Conservation (phyloP, 2,797 vertebrate genomes). For the Rhinogobio ventralis region DNA sequence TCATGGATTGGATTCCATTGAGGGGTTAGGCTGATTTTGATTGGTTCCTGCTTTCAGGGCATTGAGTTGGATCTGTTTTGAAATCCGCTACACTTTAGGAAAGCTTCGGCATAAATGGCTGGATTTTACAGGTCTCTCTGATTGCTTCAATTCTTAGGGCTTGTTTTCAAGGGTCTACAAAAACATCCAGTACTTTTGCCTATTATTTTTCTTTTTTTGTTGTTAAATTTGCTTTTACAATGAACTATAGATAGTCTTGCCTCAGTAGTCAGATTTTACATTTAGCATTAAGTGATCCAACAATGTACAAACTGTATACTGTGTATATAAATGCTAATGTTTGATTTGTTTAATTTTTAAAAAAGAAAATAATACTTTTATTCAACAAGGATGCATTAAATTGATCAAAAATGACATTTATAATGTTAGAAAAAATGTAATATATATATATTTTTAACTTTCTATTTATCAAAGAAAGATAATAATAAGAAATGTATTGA, state of each 20-base stretch:
- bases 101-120: slow-evolving; percentile 37
- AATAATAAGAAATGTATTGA: background rate
- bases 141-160: slow-evolving; percentile 31
- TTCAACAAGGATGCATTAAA: no score
- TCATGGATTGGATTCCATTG: slow-evolving; percentile 46
- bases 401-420: background rate
- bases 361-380: background rate
- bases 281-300: background rate
- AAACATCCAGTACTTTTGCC: slow-evolving; percentile 1
- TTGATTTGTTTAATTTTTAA: background rate
- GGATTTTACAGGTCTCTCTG: slow-evolving; percentile 27
- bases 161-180: slow-evolving; percentile 6
- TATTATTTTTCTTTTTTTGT: background rate
- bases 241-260: background rate
- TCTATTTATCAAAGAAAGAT: no score
- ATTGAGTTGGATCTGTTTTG: slow-evolving; percentile 1
- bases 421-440: no score
- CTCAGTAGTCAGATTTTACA: background rate
- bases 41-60: slow-evolving; percentile 8
- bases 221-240: background rate
- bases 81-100: slow-evolving; percentile 32
- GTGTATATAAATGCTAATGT: background rate
- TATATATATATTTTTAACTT: no score
- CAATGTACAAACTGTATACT: background rate
- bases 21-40: slow-evolving; percentile 44